Base-by-base conservation (phyloP, 1,140 invertebrate species). In the Caenorhabditis latens region DNA sequence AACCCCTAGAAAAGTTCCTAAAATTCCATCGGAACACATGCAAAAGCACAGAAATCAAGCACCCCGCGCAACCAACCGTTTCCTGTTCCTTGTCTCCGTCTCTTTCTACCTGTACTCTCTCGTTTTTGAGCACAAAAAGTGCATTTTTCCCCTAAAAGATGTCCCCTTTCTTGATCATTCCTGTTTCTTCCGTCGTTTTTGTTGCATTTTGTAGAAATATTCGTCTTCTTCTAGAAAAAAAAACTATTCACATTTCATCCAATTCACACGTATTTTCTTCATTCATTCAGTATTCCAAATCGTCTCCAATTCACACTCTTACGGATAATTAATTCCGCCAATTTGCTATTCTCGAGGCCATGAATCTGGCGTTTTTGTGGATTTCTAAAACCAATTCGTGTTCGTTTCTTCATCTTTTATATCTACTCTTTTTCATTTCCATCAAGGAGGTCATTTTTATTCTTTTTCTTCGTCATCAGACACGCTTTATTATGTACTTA, bases 21-120 rank as follows among this genome's bases (percentile, higher is more conserved):
- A 79, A 79, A 79, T 79, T 79, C 71, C 71, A 79, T 79, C 71
- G 71, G 71, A 79, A 79, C 46, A 79, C 71, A 79, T 79, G 71
- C 71, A 79, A 79, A 79, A 79, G 71, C 71, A 79, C 71, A 79
- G 71, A 79, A 79, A 79, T 79, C 71, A 79, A 79, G 71, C 43
- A 79, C 71, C 14, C 71, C n/a, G 46, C 7, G 71, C 71, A 32
- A 7, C 14, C n/a, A 42, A 79, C 71, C 71, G 71, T 79, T 79
- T 79, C 71, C 71, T 79, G 71, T 79, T 79, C 43, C 71, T 79
- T 19, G 4, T 79, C 71, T 79, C 14, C 43, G 71, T 79, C 71
- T 79, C 71, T 50, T 11, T 9, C 46, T 5, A 46, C 4, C 42
- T 50, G 46, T 32, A 50, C 71, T 79, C 71, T 79, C 71, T 50